Percentiles rank a stretch among this genome's conserved stretches.
Evolutionary conservation across 2,888 invertebrate species (phyloP).

Genomic region (Brachyptera putata): DNA sequence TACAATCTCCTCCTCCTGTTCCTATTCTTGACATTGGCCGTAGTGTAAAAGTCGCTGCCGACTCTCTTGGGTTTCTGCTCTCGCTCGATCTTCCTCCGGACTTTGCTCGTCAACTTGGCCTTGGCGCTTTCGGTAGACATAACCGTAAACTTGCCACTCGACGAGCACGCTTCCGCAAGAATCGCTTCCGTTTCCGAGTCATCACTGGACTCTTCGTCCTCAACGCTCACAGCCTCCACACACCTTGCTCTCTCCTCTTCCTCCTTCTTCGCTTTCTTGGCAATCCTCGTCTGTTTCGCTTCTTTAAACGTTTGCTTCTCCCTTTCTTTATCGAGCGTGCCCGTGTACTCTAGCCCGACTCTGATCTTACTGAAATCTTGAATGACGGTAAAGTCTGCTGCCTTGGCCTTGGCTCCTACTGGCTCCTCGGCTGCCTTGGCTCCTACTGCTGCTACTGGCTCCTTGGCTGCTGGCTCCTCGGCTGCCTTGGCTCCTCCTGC

Average conservation of each 20-base stretch:
- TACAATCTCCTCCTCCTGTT: slow-evolving; percentile 39
- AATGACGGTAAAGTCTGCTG: slow-evolving; percentile 39
- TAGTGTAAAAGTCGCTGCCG: slow-evolving; percentile 86
- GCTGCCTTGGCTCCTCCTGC: slow-evolving; percentile 36
- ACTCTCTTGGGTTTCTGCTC: slow-evolving; percentile 73
- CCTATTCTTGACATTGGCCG: slow-evolving; percentile 82
- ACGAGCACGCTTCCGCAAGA: slow-evolving; percentile 4
- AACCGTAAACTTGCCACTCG: slow-evolving; percentile 3
- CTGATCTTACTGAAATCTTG: slow-evolving; percentile 80
- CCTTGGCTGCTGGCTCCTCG: slow-evolving; percentile 18
- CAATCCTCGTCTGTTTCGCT: slow-evolving; percentile 39
- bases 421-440: background rate
- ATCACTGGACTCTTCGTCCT: slow-evolving; percentile 41
- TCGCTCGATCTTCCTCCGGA: slow-evolving; percentile 69
- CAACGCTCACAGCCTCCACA: slow-evolving; percentile 35
- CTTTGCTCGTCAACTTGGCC: slow-evolving; percentile 65
- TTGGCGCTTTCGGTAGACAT: background rate
- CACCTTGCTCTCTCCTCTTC: slow-evolving; percentile 36
- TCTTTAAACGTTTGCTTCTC: slow-evolving; percentile 48
- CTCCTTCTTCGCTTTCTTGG: slow-evolving; percentile 42
- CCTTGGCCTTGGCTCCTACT: background rate
- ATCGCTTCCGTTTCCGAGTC: slow-evolving; percentile 16
- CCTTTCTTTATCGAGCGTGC: slow-evolving; percentile 34
- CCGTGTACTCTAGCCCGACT: slow-evolving; percentile 63
- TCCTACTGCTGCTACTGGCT: background rate